Conservation (phyloP, 2,113 vertebrate species). For the human region GRCh38 chr5:162321501-162322000, state of each 20-base stretch:
- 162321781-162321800: not conserved
- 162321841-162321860: too few species aligned
- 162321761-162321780: not conserved
- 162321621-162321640: not conserved
- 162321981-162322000: not conserved
- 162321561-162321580: slow-evolving; percentile 48
- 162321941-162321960: not conserved
- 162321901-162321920: not conserved
- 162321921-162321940: not conserved
- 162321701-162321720: not conserved
- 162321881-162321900: not conserved
- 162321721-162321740: not conserved
- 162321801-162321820: not conserved
- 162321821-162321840: not conserved
- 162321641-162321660: slow-evolving; percentile 31
- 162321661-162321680: not conserved
- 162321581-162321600: slow-evolving; percentile 55
- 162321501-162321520: slow-evolving; percentile 74
- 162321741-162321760: not conserved
- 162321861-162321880: not conserved
- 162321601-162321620: slow-evolving; percentile 37
- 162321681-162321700: not conserved
- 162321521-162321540: slow-evolving; percentile 56
- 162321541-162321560: slow-evolving; percentile 70
- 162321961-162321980: not conserved